Base-by-base conservation (phyloP, 2,113 vertebrate species). In the Casuarius casuarius region DNA sequence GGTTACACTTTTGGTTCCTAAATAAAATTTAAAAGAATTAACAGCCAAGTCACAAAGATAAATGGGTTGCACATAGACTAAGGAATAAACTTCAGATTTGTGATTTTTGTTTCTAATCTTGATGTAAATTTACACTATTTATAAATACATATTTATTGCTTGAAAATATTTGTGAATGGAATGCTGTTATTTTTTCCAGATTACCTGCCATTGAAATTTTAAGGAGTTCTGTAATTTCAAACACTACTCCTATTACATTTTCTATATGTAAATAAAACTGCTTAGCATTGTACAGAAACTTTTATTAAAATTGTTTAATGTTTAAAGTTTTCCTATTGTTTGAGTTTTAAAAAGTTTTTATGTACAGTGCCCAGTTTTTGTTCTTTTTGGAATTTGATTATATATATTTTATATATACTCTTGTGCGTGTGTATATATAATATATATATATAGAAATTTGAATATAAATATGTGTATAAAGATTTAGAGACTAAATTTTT, bases 111-210 rank as follows among this genome's bases (percentile, higher is more conserved):
- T 99, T 99, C 99, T 98, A 99, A 99, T 99, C 98, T 99, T 98
- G 99, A 99, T 99, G 99, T 99, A 99, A 99, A 99, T 99, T 99
- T 99, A 99, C 99, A 99, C 99, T 99, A 99, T 99, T 99, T 99
- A 99, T 99, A 99, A 99, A 99, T 99, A 98, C 99, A 99, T 99
- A 99, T 99, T 99, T 99, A 99, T 99, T 99, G 99, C 99, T 99
- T 99, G 99, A 98, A 99, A 98, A 99, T 99, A 99, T 99, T 99
- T 99, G 99, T 99, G 98, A 98, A 99, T 99, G 99, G 99, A 99
- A 99, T 99, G 99, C 99, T 99, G 99, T 99, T 98, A 98, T 99
- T 99, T 99, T 99, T 98, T 99, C 98, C 98, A 99, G 99, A 99
- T 98, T 99, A 99, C 99, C 99, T 99, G 99, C 99, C 99, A 99